Evolutionary conservation across 2,888 invertebrate species (phyloP).

Genomic region (Noctua fimbriata): DNA sequence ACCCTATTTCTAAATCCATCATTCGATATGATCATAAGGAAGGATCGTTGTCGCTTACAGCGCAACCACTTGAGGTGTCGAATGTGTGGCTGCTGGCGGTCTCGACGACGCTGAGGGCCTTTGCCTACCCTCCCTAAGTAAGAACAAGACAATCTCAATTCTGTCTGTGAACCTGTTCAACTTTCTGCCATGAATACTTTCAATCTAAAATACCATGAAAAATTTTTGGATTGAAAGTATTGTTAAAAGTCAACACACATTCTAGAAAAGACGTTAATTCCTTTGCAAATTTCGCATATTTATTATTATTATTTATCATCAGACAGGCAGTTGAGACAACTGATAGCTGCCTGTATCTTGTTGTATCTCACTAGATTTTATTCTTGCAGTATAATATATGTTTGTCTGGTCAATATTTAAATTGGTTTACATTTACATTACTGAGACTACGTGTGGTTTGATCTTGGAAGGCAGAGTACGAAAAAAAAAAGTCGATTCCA

Average conservation of each 20-base stretch:
- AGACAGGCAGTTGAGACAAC: background rate
- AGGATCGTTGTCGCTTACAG: constrained; percentile 54
- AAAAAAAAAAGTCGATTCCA: background rate
- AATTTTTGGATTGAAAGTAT: background rate
- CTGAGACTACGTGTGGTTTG: background rate
- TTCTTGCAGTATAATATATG: background rate
- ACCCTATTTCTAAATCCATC: constrained; percentile 33
- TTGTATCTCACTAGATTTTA: background rate
- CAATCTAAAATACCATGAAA: too few relatives aligned
- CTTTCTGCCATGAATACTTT: background rate
- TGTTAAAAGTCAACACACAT: constrained; percentile 1
- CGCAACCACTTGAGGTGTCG: constrained; percentile 54
- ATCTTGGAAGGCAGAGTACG: background rate
- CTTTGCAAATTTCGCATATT: background rate
- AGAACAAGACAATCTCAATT: constrained; percentile 35
- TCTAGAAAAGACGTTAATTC: background rate
- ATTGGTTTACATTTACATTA: background rate
- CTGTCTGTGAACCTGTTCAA: background rate
- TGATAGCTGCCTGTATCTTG: background rate
- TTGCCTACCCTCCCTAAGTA: constrained; percentile 58
- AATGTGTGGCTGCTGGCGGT: constrained; percentile 52
- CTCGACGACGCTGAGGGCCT: constrained; percentile 60
- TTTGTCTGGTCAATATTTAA: background rate
- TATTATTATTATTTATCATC: background rate
- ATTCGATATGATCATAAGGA: constrained; percentile 27